Base-by-base conservation (phyloP, 1,140 invertebrate species). In the Anoplophora glabripennis region DNA sequence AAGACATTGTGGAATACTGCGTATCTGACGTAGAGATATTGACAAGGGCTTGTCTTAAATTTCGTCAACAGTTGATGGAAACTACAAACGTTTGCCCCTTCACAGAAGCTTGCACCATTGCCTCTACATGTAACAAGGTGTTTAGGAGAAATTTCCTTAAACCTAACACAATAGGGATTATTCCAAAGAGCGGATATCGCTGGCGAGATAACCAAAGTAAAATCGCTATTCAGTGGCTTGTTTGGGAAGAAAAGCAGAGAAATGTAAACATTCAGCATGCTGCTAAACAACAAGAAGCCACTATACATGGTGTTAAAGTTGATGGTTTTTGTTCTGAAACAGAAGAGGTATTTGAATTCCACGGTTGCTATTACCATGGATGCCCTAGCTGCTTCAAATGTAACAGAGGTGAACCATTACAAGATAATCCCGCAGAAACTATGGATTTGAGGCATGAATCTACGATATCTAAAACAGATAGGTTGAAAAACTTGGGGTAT, bases 101-200 rank as follows among this genome's bases (percentile, higher is more conserved):
- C 35, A 15, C 15, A 49, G 48, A 52, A 33, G 33, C 12, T 12
- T 28, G 18, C 8, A 45, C 41, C 14, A 45, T 55, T 5, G 40
- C 14, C 7, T 55, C 41, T 5, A 9, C 40, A 28, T 55, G 53
- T 17, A 57, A 49, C 21, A 35, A 47, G 40, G 17, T 57, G 5
- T 57, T 48, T 36, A 8, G 53, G 14, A 37, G 53, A 18, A 57
- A 57, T 10, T 57, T 9, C 37, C 40, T 53, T 11, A 40, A 53
- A 53, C 7, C 11, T 2, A 33, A 56, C 5, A 48, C 41, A 7
- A 56, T 56, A 4, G 54, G 42, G 2, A 56, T 56, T 33, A 56
- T 56, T 4, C 54, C 54, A 1, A 56, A 37, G 12, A 9, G 7
- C 5, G 55, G 55, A 3, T 57, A 57, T 17, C 2, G 55, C 4